Evolutionary conservation across 1,140 invertebrate species (phyloP).

Genomic region (Ptiloglossa arizonensis): DNA sequence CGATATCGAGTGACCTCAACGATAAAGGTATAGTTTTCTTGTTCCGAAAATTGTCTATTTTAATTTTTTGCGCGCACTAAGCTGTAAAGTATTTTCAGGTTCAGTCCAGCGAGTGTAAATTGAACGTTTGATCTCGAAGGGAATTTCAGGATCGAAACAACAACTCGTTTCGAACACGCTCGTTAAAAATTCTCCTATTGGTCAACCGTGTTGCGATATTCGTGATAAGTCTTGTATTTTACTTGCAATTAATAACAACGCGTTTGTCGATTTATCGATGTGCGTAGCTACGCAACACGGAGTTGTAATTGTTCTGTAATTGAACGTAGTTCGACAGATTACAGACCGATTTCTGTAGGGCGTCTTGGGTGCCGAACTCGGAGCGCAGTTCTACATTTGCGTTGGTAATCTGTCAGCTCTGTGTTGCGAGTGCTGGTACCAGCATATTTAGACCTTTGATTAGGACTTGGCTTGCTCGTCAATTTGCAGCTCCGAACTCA

Average conservation of each 20-base stretch:
- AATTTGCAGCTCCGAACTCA: conserved; percentile 49
- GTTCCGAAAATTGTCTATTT: no score
- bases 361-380: conserved; percentile 19
- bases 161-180: no score
- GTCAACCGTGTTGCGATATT: neutral
- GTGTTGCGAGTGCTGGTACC: conserved; percentile 55
- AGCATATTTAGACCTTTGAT: conserved; percentile 64
- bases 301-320: neutral
- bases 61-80: no score
- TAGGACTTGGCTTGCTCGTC: conserved; percentile 43
- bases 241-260: neutral
- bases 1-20: no score
- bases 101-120: no score
- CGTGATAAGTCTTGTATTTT: neutral
- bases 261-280: neutral
- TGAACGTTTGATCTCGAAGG: no score
- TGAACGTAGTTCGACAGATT: conserved; percentile 27
- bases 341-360: conserved; percentile 36
- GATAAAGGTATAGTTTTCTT: no score
- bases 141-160: no score
- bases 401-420: conserved; percentile 23
- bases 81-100: no score
- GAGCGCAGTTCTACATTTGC: conserved; percentile 28
- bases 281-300: no score
- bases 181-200: no score